Base-by-base conservation (phyloP, 2,888 invertebrate species). In the Eumerus sabulonum region DNA sequence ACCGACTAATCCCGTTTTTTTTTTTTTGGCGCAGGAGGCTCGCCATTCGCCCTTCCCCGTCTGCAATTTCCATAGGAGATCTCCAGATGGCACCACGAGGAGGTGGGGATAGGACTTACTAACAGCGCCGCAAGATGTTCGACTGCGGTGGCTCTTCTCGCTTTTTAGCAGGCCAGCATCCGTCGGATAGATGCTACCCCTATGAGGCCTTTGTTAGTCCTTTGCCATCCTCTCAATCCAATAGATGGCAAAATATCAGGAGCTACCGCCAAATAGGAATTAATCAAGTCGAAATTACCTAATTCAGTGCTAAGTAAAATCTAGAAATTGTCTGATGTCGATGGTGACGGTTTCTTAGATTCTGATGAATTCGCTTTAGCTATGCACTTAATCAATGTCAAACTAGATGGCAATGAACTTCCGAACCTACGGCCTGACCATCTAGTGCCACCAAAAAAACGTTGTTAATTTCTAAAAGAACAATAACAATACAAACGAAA, bases 241-340 rank as follows among this genome's bases (percentile, higher is more conserved):
- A 91, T 93, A 83, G 96, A 98, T 90, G 98, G 98, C 79, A 98
- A 98, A 91, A 93, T 99, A 85, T 95, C 96, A 79, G 97, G 98
- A 85, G 94, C 95, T 88, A 93, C 87, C 85, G 86, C 87, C 83
- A 88, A 87, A 82, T 67, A 93, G 57, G 98, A 98, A 91, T 97
- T 99, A 95, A 93, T 98, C 76, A 98, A 98, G 90, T 98, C 98
- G 19, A 99, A 98, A 90, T 91, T 99, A 86, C 99, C 99, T 3
- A 99, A 99, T 90, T 95, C 96, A 38, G 98, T 98, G 76, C 93
- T 99, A 83, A 97, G 98, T 83, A 96, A 96, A 92, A 96, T 99
- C 85, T 99, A 99, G 99, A 99, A 98, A 90, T 90, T 99, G 82
- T 93, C 99, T 1, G 79, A 79, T 70, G 79, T 79, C n/a, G 79